Evolutionary conservation across 2,113 vertebrate genomes (phyloP).

Genomic region (Grammomys dolichurus): DNA sequence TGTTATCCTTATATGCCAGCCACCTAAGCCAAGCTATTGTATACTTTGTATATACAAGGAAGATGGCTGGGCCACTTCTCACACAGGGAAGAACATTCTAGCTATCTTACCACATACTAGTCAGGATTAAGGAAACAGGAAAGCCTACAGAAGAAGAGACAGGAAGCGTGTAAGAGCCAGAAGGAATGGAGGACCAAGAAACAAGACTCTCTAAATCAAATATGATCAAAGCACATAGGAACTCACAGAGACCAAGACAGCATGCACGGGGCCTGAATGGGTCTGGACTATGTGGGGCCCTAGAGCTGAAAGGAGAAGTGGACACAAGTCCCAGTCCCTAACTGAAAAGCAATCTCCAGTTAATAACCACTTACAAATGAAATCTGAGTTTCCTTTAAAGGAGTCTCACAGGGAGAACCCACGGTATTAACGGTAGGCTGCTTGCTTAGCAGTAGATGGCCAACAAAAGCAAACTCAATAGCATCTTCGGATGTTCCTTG

Average conservation of each 20-base stretch:
- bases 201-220: background rate
- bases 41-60: background rate
- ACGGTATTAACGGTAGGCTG: background rate
- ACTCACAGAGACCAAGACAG: background rate
- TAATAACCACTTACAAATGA: background rate
- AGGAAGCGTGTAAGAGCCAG: background rate
- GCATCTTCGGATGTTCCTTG: background rate
- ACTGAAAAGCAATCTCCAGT: background rate
- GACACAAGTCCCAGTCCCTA: background rate
- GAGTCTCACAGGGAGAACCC: background rate
- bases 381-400: background rate
- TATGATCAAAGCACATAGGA: background rate
- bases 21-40: background rate
- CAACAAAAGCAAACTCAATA: background rate
- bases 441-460: background rate
- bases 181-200: background rate
- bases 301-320: background rate
- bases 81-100: background rate
- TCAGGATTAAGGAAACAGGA: background rate
- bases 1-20: background rate
- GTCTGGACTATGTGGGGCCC: background rate
- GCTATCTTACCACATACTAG: background rate
- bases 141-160: background rate
- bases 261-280: too few species aligned
- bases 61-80: background rate